Conservation (phyloP, 2,888 invertebrate species). For the Eledona agricola region DNA sequence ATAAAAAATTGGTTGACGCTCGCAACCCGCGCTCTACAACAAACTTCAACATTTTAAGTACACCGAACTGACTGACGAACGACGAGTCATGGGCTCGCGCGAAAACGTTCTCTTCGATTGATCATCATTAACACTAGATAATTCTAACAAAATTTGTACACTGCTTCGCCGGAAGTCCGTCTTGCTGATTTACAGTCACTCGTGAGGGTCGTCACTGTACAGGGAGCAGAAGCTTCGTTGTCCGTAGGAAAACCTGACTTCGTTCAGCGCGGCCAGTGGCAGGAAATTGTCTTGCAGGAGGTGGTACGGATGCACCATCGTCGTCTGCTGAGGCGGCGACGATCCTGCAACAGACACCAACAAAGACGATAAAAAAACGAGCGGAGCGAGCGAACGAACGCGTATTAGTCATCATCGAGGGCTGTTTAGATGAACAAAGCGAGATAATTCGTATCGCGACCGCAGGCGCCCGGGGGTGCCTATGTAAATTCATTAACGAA, state of each 20-base stretch:
- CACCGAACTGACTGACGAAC: conserved; percentile 35
- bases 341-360: conserved; percentile 32
- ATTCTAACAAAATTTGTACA: conserved; percentile 39
- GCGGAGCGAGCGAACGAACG: too few species aligned
- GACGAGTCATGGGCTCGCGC: conserved; percentile 27
- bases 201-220: conserved; percentile 49
- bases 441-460: conserved; percentile 34
- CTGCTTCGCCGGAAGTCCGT: conserved; percentile 34
- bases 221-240: conserved; percentile 50
- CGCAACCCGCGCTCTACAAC: conserved; percentile 33
- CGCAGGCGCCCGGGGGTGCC: conserved; percentile 33
- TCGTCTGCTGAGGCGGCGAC: conserved; percentile 18
- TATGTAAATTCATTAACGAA: conserved; percentile 48
- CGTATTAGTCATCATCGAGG: conserved; percentile 26
- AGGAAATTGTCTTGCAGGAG: conserved; percentile 42
- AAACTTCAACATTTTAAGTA: conserved; percentile 40
- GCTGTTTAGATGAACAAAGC: conserved; percentile 36
- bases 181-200: conserved; percentile 33
- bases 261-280: conserved; percentile 46
- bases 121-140: conserved; percentile 32
- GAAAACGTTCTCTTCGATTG: conserved; percentile 38
- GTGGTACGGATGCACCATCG: conserved; percentile 41
- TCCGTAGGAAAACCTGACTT: conserved; percentile 49
- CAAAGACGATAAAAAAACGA: too few species aligned
- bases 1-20: conserved; percentile 38